These are phyloP conservation scores for Drosophila pallidifrons DNA, from an alignment of 1,140 invertebrate genomes.

Conservation along the genomic window DNA sequence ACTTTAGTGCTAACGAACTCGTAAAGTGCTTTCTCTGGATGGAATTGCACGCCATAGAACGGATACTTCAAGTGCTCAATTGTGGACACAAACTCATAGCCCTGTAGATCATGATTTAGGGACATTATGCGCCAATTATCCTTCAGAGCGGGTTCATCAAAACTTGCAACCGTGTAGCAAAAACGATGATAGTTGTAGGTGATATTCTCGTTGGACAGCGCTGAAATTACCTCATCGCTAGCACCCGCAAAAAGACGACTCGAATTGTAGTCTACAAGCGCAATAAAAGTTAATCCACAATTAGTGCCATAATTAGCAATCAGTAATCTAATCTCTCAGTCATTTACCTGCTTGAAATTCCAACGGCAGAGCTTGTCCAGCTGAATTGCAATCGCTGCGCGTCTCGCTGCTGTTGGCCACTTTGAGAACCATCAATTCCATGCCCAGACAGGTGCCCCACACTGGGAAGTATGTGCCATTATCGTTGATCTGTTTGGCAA, in stretches of 20 bases:
- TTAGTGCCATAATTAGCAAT: neutral
- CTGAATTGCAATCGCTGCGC: constrained; percentile 87
- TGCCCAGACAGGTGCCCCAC: constrained; percentile 95
- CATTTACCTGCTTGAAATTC: constrained; percentile 87
- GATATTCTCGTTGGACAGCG: constrained; percentile 87
- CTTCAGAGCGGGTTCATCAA: constrained; percentile 87
- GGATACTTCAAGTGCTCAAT: constrained; percentile 90
- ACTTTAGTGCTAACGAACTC: constrained; percentile 90
- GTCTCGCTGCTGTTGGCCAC: constrained; percentile 88
- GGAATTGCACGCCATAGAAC: constrained; percentile 95
- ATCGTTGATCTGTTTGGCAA: constrained; percentile 89
- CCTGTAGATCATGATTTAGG: constrained; percentile 89
- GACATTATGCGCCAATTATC: constrained; percentile 90
- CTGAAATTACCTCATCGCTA: constrained; percentile 86
- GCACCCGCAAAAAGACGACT: constrained; percentile 88
- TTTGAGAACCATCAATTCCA: constrained; percentile 91
- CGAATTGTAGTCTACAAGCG: constrained; percentile 85
- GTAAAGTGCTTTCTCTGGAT: constrained; percentile 95
- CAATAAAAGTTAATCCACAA: neutral
- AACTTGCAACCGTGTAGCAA: constrained; percentile 89
- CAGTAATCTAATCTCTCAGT: neutral
- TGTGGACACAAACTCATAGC: constrained; percentile 89
- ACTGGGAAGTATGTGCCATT: constrained; percentile 92
- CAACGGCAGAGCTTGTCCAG: constrained; percentile 88
- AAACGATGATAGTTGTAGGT: constrained; percentile 92